Evolutionary conservation across 1,140 invertebrate genomes (phyloP).

Genomic region (Trichonephila inaurata): DNA sequence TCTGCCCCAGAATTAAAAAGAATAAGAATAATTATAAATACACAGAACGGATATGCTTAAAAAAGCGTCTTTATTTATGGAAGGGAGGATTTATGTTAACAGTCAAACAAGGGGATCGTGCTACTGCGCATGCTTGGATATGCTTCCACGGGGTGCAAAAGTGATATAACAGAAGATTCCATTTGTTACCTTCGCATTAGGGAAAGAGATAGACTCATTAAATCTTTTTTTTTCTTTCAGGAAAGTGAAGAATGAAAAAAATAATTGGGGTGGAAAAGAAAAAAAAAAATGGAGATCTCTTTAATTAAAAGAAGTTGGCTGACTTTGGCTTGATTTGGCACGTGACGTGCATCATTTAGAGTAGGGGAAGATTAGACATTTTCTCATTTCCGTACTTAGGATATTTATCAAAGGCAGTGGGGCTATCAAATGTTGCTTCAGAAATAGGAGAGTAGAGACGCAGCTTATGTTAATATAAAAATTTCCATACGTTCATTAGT

Average conservation of each 20-base stretch:
- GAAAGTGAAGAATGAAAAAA: not conserved
- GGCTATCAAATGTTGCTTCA: slow-evolving; percentile 12
- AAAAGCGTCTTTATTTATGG: slow-evolving; percentile 57
- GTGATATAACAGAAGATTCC: slow-evolving; percentile 49
- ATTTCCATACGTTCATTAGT: too few relatives aligned
- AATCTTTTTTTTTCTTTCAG: slow-evolving; percentile 1
- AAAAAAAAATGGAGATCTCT: not conserved
- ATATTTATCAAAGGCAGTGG: slow-evolving; percentile 47
- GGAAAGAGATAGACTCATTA: slow-evolving; percentile 63
- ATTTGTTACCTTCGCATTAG: slow-evolving; percentile 62
- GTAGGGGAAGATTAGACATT: slow-evolving; percentile 19
- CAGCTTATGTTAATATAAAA: too few relatives aligned
- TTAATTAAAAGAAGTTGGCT: slow-evolving; percentile 68
- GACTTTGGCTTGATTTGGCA: slow-evolving; percentile 54
- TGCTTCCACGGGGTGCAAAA: not conserved
- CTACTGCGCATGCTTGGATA: slow-evolving; percentile 8
- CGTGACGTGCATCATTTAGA: slow-evolving; percentile 2
- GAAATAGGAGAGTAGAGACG: not conserved
- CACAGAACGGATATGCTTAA: slow-evolving; percentile 47
- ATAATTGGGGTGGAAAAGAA: not conserved
- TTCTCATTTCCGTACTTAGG: not conserved
- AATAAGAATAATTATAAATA: slow-evolving; percentile 72
- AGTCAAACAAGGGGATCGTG: slow-evolving; percentile 24
- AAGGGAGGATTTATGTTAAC: slow-evolving; percentile 26
- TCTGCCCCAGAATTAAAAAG: slow-evolving; percentile 49